A percentile compares a stretch with the other conserved stretches of the same genome.
These are phyloP conservation scores for Todiramphus chloris DNA, from an alignment of 2,113 vertebrate genomes.

Conservation along the genomic window DNA sequence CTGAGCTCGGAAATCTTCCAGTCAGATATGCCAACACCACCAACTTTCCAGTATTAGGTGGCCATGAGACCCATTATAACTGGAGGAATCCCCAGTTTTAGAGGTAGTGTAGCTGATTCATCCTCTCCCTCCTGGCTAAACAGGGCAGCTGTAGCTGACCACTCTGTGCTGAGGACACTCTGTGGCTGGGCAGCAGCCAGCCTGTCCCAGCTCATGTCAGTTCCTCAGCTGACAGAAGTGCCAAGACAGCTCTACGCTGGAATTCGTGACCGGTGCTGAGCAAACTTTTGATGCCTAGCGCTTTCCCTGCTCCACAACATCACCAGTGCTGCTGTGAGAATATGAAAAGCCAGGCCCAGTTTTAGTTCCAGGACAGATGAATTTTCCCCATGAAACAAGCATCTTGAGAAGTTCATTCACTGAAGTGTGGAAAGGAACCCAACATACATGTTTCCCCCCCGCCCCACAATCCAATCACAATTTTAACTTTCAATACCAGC, in stretches of 20 bases:
- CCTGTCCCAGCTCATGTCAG: background rate
- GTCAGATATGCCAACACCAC: background rate
- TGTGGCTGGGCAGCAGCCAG: background rate
- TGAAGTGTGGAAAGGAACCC: background rate
- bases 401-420: background rate
- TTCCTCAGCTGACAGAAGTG: background rate
- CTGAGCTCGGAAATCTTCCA: background rate
- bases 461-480: background rate
- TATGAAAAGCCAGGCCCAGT: background rate
- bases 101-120: background rate
- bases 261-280: background rate
- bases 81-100: background rate
- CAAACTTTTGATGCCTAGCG: background rate
- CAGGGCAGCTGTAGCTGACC: background rate
- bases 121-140: background rate
- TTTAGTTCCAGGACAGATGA: background rate
- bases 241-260: background rate
- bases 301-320: background rate
- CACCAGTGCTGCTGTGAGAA: background rate
- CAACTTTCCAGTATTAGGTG: background rate
- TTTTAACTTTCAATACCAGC: background rate
- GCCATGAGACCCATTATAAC: background rate
- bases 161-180: background rate
- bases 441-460: background rate
- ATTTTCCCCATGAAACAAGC: background rate